A percentile compares a stretch with the other conserved stretches of the same genome.
phyloP scores from a whole-genome alignment of 2,113 vertebrate species.

The Barbus barbus region DNA sequence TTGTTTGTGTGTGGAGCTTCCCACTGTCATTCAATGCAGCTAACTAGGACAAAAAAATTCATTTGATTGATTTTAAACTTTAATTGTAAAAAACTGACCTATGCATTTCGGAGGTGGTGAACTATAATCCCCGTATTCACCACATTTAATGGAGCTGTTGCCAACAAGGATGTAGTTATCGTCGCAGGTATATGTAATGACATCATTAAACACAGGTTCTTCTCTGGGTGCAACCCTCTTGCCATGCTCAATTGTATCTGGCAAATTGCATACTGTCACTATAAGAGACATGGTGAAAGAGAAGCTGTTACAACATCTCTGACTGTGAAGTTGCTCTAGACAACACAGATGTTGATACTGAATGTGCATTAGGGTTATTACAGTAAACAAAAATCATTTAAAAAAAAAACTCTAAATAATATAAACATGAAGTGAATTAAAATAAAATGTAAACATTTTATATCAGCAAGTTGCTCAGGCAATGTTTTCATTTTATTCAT shows the following conservation, averaged over 20 bases:
- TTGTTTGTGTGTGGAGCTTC: background rate
- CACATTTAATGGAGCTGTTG: slow-evolving; percentile 32
- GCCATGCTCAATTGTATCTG: slow-evolving; percentile 50
- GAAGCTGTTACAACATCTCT: background rate
- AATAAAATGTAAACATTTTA: background rate
- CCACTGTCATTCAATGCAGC: background rate
- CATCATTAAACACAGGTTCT: slow-evolving; percentile 27
- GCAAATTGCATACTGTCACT: slow-evolving; percentile 58
- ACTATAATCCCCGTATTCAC: slow-evolving; percentile 46
- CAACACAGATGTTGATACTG: background rate
- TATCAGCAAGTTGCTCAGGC: too few species aligned
- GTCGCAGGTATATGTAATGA: slow-evolving; percentile 58
- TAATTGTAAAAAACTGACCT: slow-evolving; percentile 57
- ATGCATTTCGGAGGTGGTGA: slow-evolving; percentile 60
- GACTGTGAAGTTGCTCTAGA: background rate
- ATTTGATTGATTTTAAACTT: background rate
- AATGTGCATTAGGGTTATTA: background rate
- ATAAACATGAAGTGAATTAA: background rate
- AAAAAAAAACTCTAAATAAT: background rate
- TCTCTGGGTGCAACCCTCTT: background rate
- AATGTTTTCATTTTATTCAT: background rate
- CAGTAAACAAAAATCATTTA: too few species aligned
- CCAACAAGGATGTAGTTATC: slow-evolving; percentile 58
- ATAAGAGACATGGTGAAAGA: slow-evolving; percentile 16
- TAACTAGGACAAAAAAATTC: background rate